Conservation (phyloP, 2,113 vertebrate genomes). For the Salminus brasiliensis region DNA sequence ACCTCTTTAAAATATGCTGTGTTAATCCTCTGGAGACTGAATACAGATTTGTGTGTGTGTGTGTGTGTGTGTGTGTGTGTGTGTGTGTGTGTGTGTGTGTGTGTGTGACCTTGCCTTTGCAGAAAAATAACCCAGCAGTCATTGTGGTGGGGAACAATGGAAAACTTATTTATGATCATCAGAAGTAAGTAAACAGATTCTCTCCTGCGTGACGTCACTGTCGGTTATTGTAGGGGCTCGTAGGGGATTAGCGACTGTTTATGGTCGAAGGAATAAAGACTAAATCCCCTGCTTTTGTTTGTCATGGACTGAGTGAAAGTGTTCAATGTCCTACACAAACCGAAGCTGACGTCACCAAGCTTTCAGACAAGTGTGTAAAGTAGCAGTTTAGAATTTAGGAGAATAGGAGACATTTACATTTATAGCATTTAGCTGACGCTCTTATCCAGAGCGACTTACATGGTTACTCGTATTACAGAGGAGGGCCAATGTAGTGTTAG, state of each 20-base stretch:
- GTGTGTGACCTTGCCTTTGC: slow-evolving; percentile 50
- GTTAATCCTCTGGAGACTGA: background rate
- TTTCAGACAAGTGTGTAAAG: slow-evolving; percentile 36
- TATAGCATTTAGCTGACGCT: too few species aligned
- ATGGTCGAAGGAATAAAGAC: slow-evolving; percentile 69
- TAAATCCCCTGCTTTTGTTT: slow-evolving; percentile 75
- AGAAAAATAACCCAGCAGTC: slow-evolving; percentile 97
- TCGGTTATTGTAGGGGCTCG: slow-evolving; percentile 62
- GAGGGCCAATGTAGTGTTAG: too few species aligned
- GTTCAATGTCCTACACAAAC: slow-evolving; percentile 66
- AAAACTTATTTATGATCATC: slow-evolving; percentile 90
- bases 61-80: too few species aligned
- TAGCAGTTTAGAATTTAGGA: slow-evolving; percentile 43
- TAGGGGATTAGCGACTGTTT: slow-evolving; percentile 74
- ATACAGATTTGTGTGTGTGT: slow-evolving; percentile 48
- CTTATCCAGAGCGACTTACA: too few species aligned
- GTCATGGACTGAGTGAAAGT: slow-evolving; percentile 63
- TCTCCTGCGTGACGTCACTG: slow-evolving; percentile 48
- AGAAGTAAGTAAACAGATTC: slow-evolving; percentile 88
- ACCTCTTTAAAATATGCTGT: background rate
- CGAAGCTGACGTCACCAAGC: slow-evolving; percentile 41
- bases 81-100: slow-evolving; percentile 51
- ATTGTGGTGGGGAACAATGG: slow-evolving; percentile 93
- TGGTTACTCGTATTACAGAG: too few species aligned
- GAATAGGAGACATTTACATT: too few species aligned